Conservation (phyloP, 2,113 vertebrate genomes). For the Colaptes auratus region DNA sequence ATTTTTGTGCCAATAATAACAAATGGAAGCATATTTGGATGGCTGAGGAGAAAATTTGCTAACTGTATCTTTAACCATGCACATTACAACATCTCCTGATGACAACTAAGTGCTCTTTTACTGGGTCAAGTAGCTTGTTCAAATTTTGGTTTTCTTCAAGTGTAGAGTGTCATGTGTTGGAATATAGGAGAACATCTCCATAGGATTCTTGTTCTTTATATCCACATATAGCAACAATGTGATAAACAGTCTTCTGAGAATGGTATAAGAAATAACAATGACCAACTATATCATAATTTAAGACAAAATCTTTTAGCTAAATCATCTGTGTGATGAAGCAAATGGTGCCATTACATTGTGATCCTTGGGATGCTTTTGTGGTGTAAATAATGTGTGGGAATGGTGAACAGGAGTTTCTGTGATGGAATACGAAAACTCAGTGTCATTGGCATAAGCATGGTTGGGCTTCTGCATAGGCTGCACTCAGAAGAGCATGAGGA, state of each 20-base stretch:
- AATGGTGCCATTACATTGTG: not conserved
- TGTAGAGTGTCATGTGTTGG: not conserved
- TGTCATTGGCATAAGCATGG: not conserved
- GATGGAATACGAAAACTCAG: not conserved
- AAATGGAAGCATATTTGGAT: not conserved
- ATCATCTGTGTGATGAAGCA: not conserved
- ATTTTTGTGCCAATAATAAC: conserved; percentile 5
- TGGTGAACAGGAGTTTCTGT: not conserved
- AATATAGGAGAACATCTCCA: not conserved
- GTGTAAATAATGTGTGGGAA: not conserved
- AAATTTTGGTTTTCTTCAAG: not conserved
- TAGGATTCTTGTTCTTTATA: not conserved
- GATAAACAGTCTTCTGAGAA: not conserved
- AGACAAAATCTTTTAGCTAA: not conserved
- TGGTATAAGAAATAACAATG: not conserved
- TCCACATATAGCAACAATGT: not conserved
- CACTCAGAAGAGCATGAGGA: not conserved
- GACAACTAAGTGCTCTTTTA: not conserved
- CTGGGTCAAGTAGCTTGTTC: not conserved
- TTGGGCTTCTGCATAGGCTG: not conserved
- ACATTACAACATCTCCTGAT: not conserved
- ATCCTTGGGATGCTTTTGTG: not conserved
- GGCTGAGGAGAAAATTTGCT: not conserved
- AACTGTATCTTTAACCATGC: not conserved
- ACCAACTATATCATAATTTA: not conserved